Evolutionary conservation across 2,113 vertebrate species (phyloP).

Genomic region (Rhinogobius similis): DNA sequence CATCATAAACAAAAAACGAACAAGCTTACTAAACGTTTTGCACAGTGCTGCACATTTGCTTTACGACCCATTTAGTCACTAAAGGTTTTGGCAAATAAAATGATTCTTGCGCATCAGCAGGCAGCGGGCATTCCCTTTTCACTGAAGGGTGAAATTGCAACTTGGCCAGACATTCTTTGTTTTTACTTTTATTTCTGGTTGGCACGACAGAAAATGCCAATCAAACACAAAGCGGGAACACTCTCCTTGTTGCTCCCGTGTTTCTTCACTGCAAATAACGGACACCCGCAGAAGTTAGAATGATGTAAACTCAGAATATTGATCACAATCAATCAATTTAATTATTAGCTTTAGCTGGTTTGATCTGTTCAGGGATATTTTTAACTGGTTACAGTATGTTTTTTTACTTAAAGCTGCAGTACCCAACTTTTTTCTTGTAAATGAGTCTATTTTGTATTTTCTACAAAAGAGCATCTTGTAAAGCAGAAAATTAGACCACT

Average conservation of each 20-base stretch:
- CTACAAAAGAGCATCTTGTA: too few relatives aligned
- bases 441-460: too few relatives aligned
- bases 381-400: background rate
- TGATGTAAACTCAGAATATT: background rate
- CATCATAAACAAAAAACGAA: too few relatives aligned
- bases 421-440: too few relatives aligned
- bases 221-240: constrained; percentile 30
- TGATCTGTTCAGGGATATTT: background rate
- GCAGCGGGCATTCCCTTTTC: constrained; percentile 30
- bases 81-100: constrained; percentile 41
- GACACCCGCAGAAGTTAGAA: background rate
- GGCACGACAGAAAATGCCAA: constrained; percentile 45
- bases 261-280: background rate
- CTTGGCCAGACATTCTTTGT: constrained; percentile 52
- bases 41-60: constrained; percentile 6
- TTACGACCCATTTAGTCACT: background rate
- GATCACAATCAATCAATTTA: background rate
- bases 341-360: too few relatives aligned
- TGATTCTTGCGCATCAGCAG: background rate
- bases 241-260: background rate
- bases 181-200: constrained; percentile 25
- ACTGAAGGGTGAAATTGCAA: constrained; percentile 45
- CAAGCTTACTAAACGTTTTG: background rate
- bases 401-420: too few relatives aligned
- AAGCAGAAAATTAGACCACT: too few relatives aligned